Base-by-base conservation (phyloP, 1,140 invertebrate genomes). In the silkworm (Bombyx mori) region DNA sequence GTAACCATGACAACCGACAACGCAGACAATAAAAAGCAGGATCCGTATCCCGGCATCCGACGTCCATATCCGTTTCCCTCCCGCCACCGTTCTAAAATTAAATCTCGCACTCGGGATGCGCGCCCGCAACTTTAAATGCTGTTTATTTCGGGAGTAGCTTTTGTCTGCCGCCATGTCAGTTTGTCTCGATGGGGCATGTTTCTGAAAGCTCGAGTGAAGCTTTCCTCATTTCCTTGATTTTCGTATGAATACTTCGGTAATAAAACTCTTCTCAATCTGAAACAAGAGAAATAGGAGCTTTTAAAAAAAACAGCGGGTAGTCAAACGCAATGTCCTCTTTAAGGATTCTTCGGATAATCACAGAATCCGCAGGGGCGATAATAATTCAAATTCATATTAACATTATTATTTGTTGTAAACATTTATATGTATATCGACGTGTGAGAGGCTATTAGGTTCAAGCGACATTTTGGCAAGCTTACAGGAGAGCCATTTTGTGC, bases 1-100 rank as follows among this genome's bases (percentile, higher is more conserved):
- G 68, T 78, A 77, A 62, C 75, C 78, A 77, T 83, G 66, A 60
- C 79, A 84, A 71, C 75, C 59, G 69, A 56, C 65, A 54, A 76
- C 46, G 64, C 73, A 50, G 10, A 66, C 58, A 57, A 63, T 43
- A 50, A 68, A 57, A 59, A 64, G 57, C 62, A 79, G 63, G 64
- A 73, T 65, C 73, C 62, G 66, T 65, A 76, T 63, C 58, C 69
- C 66, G 60, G 62, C 74, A 64, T 78, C 73, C 79, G 73, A 63
- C 58, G 42, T 51, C 63, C 69, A 71, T 66, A 68, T 75, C 75
- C 73, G 66, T 55, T 44, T 43, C 42, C 35, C 12, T 54, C 52
- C 42, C 42, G 52, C 43, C 42, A 55, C 48, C 64, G 71, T 73
- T 78, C 77, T 82, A 78, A 73, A 77, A 75, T 71, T 60, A 66